These are phyloP conservation scores for Lepidocyrtinus sp. DNA, from an alignment of 2,888 invertebrate species.

Conservation along the genomic window DNA sequence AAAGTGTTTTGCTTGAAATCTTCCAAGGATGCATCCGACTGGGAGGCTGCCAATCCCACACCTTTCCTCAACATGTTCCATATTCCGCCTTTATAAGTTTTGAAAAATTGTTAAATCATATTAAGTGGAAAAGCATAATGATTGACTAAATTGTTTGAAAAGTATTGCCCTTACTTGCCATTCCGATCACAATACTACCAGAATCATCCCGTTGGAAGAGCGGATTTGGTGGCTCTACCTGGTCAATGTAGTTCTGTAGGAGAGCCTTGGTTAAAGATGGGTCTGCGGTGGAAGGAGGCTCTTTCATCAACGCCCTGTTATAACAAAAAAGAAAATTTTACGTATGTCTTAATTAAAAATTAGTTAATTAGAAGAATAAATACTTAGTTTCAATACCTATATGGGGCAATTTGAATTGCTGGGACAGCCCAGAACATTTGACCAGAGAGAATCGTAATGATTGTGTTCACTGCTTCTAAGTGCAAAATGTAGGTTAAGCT, in stretches of 20 bases:
- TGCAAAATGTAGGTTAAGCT: slow-evolving; percentile 86
- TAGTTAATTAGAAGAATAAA: no score
- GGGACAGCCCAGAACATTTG: slow-evolving; percentile 84
- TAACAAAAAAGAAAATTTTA: no score
- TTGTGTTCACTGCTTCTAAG: slow-evolving; percentile 88
- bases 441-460: slow-evolving; percentile 90
- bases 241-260: slow-evolving; percentile 82
- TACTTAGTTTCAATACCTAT: no score
- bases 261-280: slow-evolving; percentile 85
- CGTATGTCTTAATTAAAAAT: no score
- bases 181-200: slow-evolving; percentile 88
- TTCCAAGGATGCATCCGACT: slow-evolving; percentile 61
- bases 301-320: slow-evolving; percentile 77
- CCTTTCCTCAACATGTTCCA: slow-evolving; percentile 86
- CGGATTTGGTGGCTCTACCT: slow-evolving; percentile 80
- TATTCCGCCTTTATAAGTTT: slow-evolving; percentile 77
- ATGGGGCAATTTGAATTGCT: slow-evolving; percentile 82
- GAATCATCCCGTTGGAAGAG: slow-evolving; percentile 79
- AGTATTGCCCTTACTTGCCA: slow-evolving; percentile 75
- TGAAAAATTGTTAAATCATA: neutral
- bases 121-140: neutral
- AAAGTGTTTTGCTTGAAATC: slow-evolving; percentile 73
- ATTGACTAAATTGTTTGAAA: neutral
- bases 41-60: slow-evolving; percentile 71
- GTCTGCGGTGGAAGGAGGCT: slow-evolving; percentile 82